These are phyloP conservation scores for Chironomus tentans DNA, from an alignment of 2,888 invertebrate species.

Conservation along the genomic window DNA sequence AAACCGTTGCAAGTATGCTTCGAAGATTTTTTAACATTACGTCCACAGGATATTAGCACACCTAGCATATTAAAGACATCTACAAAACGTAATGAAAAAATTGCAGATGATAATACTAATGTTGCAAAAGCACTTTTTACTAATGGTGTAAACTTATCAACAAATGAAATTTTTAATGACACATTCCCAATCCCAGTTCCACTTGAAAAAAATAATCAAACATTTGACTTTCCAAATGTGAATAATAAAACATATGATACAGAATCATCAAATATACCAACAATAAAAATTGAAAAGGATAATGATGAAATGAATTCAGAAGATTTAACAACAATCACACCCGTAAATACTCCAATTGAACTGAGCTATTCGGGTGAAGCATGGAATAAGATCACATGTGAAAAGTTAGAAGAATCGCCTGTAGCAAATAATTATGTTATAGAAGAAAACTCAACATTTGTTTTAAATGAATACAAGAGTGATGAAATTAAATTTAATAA, in stretches of 20 bases:
- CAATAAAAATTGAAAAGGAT: constrained; percentile 30
- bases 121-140: background rate
- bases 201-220: constrained; percentile 17
- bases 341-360: constrained; percentile 32
- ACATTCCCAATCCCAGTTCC: constrained; percentile 26
- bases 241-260: constrained; percentile 27
- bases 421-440: background rate
- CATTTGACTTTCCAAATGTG: constrained; percentile 26
- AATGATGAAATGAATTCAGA: constrained; percentile 30
- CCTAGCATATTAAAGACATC: constrained; percentile 21
- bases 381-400: constrained; percentile 30
- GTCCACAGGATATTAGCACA: constrained; percentile 28
- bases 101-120: background rate
- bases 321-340: constrained; percentile 31
- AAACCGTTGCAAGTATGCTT: background rate
- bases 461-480: background rate
- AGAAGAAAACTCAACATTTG: background rate
- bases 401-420: background rate
- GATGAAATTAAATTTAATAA: background rate
- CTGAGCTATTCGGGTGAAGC: constrained; percentile 30
- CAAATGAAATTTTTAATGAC: background rate
- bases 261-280: constrained; percentile 17
- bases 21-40: background rate
- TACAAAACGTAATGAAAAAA: no score
- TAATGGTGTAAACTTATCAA: no score